Evolutionary conservation across 2,888 invertebrate species (phyloP).

Genomic region (Kryphioiulus occultus): DNA sequence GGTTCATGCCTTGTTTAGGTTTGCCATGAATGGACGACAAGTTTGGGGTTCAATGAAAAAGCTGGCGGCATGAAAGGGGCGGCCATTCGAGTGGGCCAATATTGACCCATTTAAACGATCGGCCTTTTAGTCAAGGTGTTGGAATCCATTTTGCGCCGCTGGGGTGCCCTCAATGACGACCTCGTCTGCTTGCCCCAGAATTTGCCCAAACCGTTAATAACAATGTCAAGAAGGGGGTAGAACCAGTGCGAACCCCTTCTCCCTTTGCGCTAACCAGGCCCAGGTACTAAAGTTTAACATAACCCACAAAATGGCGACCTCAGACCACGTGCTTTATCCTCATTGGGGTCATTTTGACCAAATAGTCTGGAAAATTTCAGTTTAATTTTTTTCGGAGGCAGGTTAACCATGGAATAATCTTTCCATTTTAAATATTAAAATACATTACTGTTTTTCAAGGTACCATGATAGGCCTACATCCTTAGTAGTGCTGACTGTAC

Average conservation of each 20-base stretch:
- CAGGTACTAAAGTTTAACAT: neutral
- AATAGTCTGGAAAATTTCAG: too few species aligned
- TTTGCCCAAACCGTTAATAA: constrained; percentile 26
- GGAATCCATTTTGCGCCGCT: neutral
- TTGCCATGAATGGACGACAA: constrained; percentile 14
- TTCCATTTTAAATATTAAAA: too few species aligned
- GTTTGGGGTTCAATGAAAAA: constrained; percentile 28
- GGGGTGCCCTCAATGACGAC: neutral
- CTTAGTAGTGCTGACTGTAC: too few species aligned
- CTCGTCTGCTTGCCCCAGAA: neutral
- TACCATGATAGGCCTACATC: too few species aligned
- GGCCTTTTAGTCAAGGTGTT: constrained; percentile 20
- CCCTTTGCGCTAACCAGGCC: neutral
- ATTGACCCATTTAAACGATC: constrained; percentile 35
- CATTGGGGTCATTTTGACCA: neutral
- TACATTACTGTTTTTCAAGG: too few species aligned
- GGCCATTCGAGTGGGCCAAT: constrained; percentile 21
- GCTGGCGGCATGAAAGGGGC: neutral
- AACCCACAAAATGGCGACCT: neutral
- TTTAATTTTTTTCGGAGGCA: too few species aligned
- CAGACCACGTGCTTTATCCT: neutral
- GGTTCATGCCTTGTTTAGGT: constrained; percentile 31
- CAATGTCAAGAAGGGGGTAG: neutral
- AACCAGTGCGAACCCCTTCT: neutral
- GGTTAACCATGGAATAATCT: too few species aligned